Percentiles rank a stretch among this genome's conserved stretches.
Evolutionary conservation across 23 tunicate species (phyloP).

Genomic region (Ciona savignyi): DNA sequence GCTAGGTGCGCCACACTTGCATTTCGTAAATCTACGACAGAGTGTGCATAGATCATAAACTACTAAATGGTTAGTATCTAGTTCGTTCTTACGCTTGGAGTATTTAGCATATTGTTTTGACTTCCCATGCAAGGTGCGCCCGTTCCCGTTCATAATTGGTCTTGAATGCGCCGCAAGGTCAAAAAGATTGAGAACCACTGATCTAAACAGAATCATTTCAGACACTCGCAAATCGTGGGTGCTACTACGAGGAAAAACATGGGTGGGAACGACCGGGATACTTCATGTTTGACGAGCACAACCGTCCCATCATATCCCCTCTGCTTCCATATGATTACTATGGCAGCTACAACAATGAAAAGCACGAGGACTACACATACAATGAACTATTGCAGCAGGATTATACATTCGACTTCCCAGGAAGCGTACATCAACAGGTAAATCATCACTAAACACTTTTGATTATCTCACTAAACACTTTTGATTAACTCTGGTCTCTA

Average conservation of each 20-base stretch:
- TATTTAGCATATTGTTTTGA: no score
- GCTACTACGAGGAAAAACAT: conserved; percentile 76
- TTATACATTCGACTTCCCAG: conserved; percentile 62
- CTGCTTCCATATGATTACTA: conserved; percentile 56
- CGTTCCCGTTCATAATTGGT: no score
- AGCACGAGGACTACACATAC: conserved; percentile 39
- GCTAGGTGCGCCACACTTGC: no score
- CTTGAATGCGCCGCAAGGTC: no score
- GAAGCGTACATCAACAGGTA: conserved; percentile 50
- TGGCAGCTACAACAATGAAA: conserved; percentile 45
- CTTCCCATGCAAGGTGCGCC: no score
- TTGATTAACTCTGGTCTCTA: no score
- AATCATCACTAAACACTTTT: background rate
- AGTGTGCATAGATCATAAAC: no score
- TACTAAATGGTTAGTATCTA: no score
- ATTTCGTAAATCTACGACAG: no score
- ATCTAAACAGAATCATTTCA: no score
- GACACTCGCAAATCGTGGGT: conserved; percentile 51
- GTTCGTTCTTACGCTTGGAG: no score
- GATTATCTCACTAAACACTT: background rate
- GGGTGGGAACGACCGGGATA: conserved; percentile 89
- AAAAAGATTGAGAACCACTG: no score
- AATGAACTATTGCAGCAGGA: conserved; percentile 32
- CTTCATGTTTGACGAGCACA: conserved; percentile 2
- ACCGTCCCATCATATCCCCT: background rate